phyloP scores from a whole-genome alignment of 1,140 invertebrate genomes.

The Anagrus nilaparvatae region DNA sequence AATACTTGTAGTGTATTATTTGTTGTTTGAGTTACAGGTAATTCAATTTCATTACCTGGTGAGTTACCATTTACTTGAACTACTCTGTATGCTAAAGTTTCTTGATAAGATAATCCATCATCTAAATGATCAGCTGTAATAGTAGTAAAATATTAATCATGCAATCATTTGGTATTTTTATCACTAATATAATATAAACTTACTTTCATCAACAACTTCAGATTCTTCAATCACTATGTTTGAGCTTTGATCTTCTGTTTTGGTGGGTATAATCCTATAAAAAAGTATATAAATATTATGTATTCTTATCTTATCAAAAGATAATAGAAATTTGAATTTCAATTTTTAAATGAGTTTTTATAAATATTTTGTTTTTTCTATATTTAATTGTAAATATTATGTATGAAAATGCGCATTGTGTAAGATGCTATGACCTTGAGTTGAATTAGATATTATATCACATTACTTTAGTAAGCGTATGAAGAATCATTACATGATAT shows the following conservation, averaged over 20 bases:
- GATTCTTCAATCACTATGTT: conserved; percentile 40
- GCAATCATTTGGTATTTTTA: conserved; percentile 6
- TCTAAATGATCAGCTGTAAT: too few relatives aligned
- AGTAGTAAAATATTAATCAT: not conserved
- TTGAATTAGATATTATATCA: too few relatives aligned
- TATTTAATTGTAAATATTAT: not conserved
- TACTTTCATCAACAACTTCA: conserved; percentile 41
- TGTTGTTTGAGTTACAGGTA: conserved; percentile 31
- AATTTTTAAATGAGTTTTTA: not conserved
- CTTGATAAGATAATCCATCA: conserved; percentile 36
- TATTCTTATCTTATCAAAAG: too few relatives aligned
- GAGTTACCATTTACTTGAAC: conserved; percentile 38
- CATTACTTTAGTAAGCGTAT: too few relatives aligned
- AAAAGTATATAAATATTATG: too few relatives aligned
- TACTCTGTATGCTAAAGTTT: conserved; percentile 36
- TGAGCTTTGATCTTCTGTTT: conserved; percentile 30
- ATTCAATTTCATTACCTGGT: conserved; percentile 34
- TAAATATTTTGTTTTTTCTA: conserved; percentile 3
- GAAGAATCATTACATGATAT: too few relatives aligned
- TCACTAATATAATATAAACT: conserved; percentile 41
- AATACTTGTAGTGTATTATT: conserved; percentile 38
- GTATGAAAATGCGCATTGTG: conserved; percentile 28
- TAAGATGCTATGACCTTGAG: conserved; percentile 37
- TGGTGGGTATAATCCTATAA: conserved; percentile 25
- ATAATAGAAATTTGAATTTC: too few relatives aligned